Conservation (phyloP, 2,888 invertebrate species). For the Drosophila anceps region DNA sequence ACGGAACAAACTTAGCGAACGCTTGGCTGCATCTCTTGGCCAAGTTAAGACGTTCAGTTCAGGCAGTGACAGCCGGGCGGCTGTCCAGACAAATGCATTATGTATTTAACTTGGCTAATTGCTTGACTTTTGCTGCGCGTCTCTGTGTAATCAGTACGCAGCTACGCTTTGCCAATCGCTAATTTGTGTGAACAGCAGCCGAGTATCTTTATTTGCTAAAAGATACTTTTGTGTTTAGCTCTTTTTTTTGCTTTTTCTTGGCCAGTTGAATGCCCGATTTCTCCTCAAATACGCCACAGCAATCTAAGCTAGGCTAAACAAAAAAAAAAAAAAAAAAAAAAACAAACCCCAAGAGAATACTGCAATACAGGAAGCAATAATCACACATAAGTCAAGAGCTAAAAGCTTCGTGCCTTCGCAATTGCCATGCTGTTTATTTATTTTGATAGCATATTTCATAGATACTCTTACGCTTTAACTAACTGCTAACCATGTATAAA, state of each 20-base stretch:
- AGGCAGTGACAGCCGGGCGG: constrained; percentile 55
- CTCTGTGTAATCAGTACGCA: constrained; percentile 58
- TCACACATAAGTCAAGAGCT: constrained; percentile 43
- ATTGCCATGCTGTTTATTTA: constrained; percentile 33
- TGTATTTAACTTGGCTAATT: constrained; percentile 73
- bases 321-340: constrained; percentile 18
- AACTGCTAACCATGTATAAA: constrained; percentile 17
- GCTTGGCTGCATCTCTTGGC: constrained; percentile 49
- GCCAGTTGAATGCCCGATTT: constrained; percentile 68
- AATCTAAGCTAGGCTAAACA: constrained; percentile 32
- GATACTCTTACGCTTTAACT: constrained; percentile 21
- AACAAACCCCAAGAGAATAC: constrained; percentile 39
- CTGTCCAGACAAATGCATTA: constrained; percentile 63
- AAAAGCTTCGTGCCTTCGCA: constrained; percentile 33
- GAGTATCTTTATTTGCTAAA: constrained; percentile 61
- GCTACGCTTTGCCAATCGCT: constrained; percentile 68
- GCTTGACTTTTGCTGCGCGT: constrained; percentile 50
- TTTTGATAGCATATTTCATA: constrained; percentile 38
- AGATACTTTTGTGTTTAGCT: constrained; percentile 50
- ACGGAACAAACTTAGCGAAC: constrained; percentile 41
- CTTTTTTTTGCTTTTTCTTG: constrained; percentile 26
- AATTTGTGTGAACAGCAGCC: constrained; percentile 65
- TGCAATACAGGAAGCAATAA: constrained; percentile 64
- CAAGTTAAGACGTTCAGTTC: constrained; percentile 58
- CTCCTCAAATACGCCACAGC: constrained; percentile 60